These are phyloP conservation scores for Delichon dasypus DNA, from an alignment of 2,797 vertebrate genomes.

Conservation along the genomic window DNA sequence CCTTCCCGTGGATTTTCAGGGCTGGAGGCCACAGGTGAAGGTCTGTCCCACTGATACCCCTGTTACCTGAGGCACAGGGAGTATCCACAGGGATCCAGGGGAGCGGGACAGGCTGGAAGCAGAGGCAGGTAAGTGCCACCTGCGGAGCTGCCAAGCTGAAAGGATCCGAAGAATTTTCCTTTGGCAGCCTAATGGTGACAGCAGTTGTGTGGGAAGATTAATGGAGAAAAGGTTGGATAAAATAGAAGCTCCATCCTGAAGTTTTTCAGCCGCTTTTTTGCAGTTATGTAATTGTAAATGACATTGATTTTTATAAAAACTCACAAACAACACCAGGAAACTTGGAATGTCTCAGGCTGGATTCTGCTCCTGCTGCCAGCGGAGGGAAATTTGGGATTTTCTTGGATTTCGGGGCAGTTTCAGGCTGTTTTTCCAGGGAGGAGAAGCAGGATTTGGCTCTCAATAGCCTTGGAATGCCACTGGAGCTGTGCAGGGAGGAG, in stretches of 20 bases:
- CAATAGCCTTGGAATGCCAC: neutral
- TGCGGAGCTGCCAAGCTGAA: neutral
- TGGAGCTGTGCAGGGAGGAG: neutral
- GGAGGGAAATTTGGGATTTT: neutral
- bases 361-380: neutral
- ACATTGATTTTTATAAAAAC: conserved; percentile 9
- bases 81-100: rapidly evolving
- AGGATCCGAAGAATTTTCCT: neutral
- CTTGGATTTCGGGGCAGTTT: neutral
- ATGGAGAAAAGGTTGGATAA: conserved; percentile 58
- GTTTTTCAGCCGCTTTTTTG: conserved; percentile 43
- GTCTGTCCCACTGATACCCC: neutral
- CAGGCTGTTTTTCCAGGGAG: neutral
- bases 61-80: rapidly evolving
- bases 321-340: neutral
- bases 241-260: conserved; percentile 37
- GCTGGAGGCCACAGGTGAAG: neutral
- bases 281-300: conserved; percentile 41
- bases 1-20: neutral
- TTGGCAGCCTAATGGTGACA: conserved; percentile 57
- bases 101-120: neutral
- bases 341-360: neutral
- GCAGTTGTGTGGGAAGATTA: conserved; percentile 67
- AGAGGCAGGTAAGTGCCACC: conserved; percentile 13
- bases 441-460: neutral